A percentile compares a stretch with the other conserved stretches of the same genome.
Evolutionary conservation across 1,140 invertebrate genomes (phyloP).

Genomic region (Drosophila rufa): DNA sequence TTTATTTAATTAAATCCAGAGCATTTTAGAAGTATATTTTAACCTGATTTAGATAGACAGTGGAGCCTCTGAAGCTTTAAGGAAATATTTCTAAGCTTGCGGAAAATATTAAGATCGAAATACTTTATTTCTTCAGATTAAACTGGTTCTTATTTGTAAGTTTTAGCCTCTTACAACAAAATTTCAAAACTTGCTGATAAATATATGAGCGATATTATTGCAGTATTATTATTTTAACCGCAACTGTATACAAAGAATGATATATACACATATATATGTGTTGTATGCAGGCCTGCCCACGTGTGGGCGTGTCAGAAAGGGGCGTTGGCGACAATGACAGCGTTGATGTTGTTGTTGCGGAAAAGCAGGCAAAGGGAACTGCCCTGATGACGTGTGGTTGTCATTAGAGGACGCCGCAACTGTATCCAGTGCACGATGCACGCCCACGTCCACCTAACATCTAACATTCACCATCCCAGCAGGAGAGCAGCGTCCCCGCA

Average conservation of each 20-base stretch:
- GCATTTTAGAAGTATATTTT: not conserved
- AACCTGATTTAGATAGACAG: too few species aligned
- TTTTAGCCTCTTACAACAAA: not conserved
- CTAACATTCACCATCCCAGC: conserved; percentile 4
- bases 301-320: conserved; percentile 69
- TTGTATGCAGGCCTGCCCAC: conserved; percentile 5
- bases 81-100: not conserved
- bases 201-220: not conserved
- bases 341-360: conserved; percentile 26
- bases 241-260: conserved; percentile 49
- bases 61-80: not conserved
- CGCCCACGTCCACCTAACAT: conserved; percentile 19
- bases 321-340: conserved; percentile 55
- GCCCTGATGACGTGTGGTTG: conserved; percentile 78
- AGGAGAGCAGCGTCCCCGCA: not conserved
- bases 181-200: not conserved
- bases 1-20: not conserved
- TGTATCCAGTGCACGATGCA: conserved; percentile 23
- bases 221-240: conserved; percentile 13
- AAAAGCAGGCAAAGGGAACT: conserved; percentile 31
- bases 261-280: conserved; percentile 23
- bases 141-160: not conserved
- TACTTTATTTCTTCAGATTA: not conserved
- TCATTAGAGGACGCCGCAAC: conserved; percentile 70
- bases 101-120: not conserved